A percentile compares a stretch with the other conserved stretches of the same genome.
Conservation (phyloP, 2,113 vertebrate species). For the Oriolus oriolus region DNA sequence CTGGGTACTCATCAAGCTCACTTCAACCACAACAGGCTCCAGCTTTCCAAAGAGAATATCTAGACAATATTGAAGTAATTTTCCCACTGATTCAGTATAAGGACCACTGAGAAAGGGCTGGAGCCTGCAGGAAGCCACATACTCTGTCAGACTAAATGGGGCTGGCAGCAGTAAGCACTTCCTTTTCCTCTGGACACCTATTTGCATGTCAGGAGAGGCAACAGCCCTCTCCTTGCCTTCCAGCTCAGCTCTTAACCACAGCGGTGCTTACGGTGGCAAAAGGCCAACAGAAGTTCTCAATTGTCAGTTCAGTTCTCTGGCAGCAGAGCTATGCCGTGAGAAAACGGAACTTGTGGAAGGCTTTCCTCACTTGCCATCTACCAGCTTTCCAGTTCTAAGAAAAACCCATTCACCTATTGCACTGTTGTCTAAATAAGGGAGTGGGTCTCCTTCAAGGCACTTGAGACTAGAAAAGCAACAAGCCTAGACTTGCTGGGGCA, state of each 20-base stretch:
- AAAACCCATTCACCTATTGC: not conserved
- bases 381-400: not conserved
- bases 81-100: not conserved
- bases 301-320: not conserved
- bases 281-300: not conserved
- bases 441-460: not conserved
- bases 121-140: not conserved
- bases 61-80: not conserved
- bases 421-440: not conserved
- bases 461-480: not conserved
- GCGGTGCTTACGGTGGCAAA: not conserved
- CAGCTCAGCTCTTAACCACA: constrained; percentile 14
- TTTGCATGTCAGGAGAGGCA: not conserved
- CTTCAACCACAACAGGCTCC: not conserved
- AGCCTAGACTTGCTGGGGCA: not conserved
- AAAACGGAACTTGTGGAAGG: not conserved
- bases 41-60: not conserved
- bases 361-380: not conserved
- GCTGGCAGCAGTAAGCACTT: not conserved
- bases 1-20: not conserved
- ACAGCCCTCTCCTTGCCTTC: not conserved
- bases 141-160: not conserved
- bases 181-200: not conserved
- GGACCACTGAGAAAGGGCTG: not conserved
- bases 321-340: not conserved